A percentile compares a stretch with the other conserved stretches of the same genome.
Conservation (phyloP, 2,888 invertebrate species). For the Torymus texanus region DNA sequence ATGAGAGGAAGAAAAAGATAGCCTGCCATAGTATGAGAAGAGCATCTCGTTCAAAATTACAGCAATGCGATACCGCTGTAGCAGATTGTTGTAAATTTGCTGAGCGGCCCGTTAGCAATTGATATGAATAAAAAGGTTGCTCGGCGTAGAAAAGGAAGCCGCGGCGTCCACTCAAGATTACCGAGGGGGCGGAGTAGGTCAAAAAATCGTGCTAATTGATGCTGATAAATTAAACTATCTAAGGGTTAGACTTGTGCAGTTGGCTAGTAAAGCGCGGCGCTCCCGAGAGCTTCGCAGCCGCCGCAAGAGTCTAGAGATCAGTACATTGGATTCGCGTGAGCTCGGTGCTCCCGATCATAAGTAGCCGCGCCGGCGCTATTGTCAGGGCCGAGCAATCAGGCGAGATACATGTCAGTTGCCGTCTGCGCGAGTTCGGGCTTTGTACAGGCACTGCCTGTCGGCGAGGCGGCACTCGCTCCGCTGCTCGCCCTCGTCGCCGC, state of each 20-base stretch:
- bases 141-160: not conserved
- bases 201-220: constrained; percentile 46
- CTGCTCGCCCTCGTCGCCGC: constrained; percentile 84
- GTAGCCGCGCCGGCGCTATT: no score
- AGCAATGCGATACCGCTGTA: not conserved
- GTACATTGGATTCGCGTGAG: constrained; percentile 60
- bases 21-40: not conserved
- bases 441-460: constrained; percentile 83
- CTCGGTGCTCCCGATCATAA: not conserved
- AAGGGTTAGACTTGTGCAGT: constrained; percentile 54
- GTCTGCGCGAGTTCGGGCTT: constrained; percentile 78
- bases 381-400: constrained; percentile 62
- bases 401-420: constrained; percentile 72
- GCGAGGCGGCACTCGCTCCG: constrained; percentile 83
- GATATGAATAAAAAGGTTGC: no score
- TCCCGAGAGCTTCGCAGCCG: not conserved
- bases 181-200: constrained; percentile 12
- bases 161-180: constrained; percentile 7
- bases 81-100: not conserved
- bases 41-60: constrained; percentile 1
- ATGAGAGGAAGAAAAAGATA: not conserved
- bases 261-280: constrained; percentile 28
- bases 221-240: constrained; percentile 73
- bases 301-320: constrained; percentile 67
- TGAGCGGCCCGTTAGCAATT: no score